Base-by-base conservation (phyloP, 2,113 vertebrate species). In the Pardalotus punctatus region DNA sequence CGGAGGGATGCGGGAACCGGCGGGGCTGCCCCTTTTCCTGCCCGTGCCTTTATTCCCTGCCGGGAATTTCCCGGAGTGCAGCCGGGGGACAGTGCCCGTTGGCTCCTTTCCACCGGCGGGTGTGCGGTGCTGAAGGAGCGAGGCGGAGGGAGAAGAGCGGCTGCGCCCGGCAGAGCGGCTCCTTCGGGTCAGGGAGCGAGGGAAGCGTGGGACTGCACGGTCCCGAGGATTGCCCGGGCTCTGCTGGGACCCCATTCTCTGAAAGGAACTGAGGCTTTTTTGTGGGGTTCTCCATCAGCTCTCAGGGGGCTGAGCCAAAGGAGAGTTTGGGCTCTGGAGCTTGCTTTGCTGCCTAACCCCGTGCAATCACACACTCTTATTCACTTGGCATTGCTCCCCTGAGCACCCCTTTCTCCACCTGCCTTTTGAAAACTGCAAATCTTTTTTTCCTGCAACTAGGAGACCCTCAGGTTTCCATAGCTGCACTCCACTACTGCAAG, bases 331-430 rank as follows among this genome's bases (percentile, higher is more conserved):
- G 20, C 20, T 79, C 27, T 21, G 62, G n/a, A 50, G 19, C 28
- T 38, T 4, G 10, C 27, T 56, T 19, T n/a, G 36, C 36, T 31
- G 23, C 40, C 62, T 29, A 57, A 10, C 12, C 5, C 17, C 8
- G 1, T 23, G 27, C 25, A 23, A 11, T 9, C 15, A 10, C 2
- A 0, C 7, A 1, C n/a, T 20, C 33, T 28, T 18, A 10, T 5
- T 15, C n/a, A 1, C 22, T 3, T 47, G 10, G 29, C 13, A 3
- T 8, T 29, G 35, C 23, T 80, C 7, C 43, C n/a, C 51, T 11
- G n/a, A 38, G 36, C 70, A 43, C 11, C 16, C 20, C 11, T 36
- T 45, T 50, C 35, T 54, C 51, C 43, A 48, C 17, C 8, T 35
- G 27, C 9, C 6, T 47, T 76, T 45, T n/a, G 43, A 35, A 48